Evolutionary conservation across 1,140 invertebrate species (phyloP).

Genomic region (Brachionus sp.): DNA sequence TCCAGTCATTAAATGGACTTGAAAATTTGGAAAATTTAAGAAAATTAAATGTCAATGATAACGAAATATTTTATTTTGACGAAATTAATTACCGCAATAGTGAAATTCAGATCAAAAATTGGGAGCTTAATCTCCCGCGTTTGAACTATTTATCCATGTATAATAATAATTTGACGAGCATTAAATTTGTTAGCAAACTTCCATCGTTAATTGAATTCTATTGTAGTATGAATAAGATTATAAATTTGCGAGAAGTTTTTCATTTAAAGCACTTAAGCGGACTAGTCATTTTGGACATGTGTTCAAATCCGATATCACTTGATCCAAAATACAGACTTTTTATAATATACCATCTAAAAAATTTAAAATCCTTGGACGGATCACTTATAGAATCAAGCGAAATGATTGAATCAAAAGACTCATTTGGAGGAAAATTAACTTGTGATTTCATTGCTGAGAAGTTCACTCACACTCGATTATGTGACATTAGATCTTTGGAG

Average conservation of each 20-base stretch:
- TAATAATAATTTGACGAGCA: constrained; percentile 49
- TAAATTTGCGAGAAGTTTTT: constrained; percentile 56
- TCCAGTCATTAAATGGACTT: constrained; percentile 76
- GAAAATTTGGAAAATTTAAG: constrained; percentile 74
- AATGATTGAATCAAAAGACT: constrained; percentile 54
- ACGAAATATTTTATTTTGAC: constrained; percentile 69
- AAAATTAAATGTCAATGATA: constrained; percentile 78
- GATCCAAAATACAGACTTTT: constrained; percentile 57
- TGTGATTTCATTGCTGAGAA: constrained; percentile 58
- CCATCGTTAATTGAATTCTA: constrained; percentile 55
- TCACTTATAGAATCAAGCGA: constrained; percentile 55
- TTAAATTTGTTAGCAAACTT: constrained; percentile 48
- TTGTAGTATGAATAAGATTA: constrained; percentile 56
- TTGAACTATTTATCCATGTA: constrained; percentile 55
- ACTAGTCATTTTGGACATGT: constrained; percentile 57
- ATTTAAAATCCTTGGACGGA: constrained; percentile 58
- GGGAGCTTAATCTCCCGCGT: constrained; percentile 47
- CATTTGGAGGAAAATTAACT: constrained; percentile 58
- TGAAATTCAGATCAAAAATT: constrained; percentile 1
- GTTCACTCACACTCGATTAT: constrained; percentile 52
- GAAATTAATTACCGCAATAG: constrained; percentile 48
- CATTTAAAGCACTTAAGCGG: constrained; percentile 55
- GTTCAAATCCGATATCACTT: constrained; percentile 55
- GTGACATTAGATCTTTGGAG: constrained; percentile 56
- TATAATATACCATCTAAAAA: constrained; percentile 58